A percentile compares a stretch with the other conserved stretches of the same genome.
Evolutionary conservation across 2,888 invertebrate genomes (phyloP).

Genomic region (Rhamphomyia laevipes): DNA sequence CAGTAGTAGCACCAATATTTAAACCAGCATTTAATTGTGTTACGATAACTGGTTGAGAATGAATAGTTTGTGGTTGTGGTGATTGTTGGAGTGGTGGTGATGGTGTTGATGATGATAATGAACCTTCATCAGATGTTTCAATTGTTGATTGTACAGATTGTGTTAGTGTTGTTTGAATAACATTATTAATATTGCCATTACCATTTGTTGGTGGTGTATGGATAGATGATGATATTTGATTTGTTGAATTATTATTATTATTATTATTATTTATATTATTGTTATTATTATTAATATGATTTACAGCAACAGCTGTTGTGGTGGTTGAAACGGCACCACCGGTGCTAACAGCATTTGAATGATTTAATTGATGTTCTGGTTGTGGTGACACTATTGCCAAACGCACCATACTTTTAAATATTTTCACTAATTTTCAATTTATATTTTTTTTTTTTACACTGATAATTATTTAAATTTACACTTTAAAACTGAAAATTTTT

Average conservation of each 20-base stretch:
- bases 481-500: too few relatives aligned
- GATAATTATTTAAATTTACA: too few relatives aligned
- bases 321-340: constrained; percentile 2
- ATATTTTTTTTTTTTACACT: too few relatives aligned
- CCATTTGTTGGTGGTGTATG: background rate
- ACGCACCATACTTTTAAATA: constrained; percentile 31
- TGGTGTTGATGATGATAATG: background rate
- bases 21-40: constrained; percentile 13
- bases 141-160: background rate
- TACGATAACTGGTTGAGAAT: constrained; percentile 8
- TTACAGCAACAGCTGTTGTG: background rate
- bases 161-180: background rate
- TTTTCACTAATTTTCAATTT: background rate
- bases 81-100: constrained; percentile 3
- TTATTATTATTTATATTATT: background rate
- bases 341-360: background rate
- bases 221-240: background rate
- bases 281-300: background rate
- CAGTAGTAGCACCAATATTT: constrained; percentile 15
- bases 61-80: constrained; percentile 2
- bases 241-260: background rate
- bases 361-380: constrained; percentile 20
- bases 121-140: background rate
- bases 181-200: background rate
- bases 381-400: constrained; percentile 29